Evolutionary conservation across 2,113 vertebrate genomes (phyloP).

Genomic region (Ailuropoda melanoleuca): DNA sequence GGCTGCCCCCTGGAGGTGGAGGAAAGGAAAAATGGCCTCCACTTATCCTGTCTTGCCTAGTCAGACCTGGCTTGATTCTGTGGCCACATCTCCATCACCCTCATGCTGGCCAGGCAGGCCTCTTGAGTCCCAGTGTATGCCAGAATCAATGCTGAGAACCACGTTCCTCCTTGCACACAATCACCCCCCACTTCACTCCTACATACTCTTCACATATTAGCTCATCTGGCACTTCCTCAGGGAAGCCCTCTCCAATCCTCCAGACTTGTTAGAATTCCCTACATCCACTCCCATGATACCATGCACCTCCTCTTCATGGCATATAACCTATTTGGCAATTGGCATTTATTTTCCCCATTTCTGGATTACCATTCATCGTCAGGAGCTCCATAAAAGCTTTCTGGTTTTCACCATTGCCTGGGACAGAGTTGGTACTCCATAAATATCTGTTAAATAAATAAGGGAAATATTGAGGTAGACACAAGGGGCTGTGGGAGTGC

Average conservation of each 20-base stretch:
- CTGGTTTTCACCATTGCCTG: background rate
- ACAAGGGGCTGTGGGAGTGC: background rate
- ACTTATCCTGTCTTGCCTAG: background rate
- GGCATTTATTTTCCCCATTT: background rate
- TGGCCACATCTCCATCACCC: background rate
- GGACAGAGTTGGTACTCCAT: background rate
- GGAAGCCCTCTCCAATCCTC: background rate
- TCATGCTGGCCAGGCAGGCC: background rate
- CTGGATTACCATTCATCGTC: background rate
- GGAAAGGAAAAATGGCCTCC: background rate
- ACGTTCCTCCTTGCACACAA: background rate
- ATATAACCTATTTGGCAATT: background rate
- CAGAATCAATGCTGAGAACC: background rate
- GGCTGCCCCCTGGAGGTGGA: background rate
- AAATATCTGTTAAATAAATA: background rate
- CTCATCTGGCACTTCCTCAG: background rate
- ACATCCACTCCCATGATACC: background rate
- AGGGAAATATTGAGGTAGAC: background rate
- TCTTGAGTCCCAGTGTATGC: background rate
- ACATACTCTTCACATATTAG: background rate
- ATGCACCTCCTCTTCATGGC: background rate
- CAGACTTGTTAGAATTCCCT: background rate
- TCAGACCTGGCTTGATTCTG: background rate
- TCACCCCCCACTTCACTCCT: background rate
- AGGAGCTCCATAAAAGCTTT: background rate